Base-by-base conservation (phyloP, 2,888 invertebrate genomes). In the Tuta absoluta region DNA sequence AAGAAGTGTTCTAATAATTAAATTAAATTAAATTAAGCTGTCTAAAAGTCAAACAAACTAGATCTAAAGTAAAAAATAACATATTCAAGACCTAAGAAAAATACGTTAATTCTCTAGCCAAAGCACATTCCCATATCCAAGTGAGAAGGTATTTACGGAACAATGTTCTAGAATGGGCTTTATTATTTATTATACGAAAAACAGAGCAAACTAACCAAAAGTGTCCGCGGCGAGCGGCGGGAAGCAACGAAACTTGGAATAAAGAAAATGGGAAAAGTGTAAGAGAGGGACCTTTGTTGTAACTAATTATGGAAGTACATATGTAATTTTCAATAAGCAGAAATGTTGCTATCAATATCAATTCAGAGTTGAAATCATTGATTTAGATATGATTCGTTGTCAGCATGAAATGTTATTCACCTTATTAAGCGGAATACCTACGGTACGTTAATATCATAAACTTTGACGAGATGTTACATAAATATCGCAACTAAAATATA, bases 201-300 rank as follows among this genome's bases (percentile, higher is more conserved):
- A 89, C 88, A 86, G 85, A 89, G 79, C 84, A 87, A 90, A 91
- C 89, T 90, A 90, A 90, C 90, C 89, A 86, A 89, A 90, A 91
- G 86, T 89, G 90, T 89, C 89, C 87, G 82, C 86, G 83, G 85
- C 85, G 89, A 91, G 77, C 89, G 85, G 86, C 87, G 84, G 89
- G 89, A 83, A 80, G 80, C 84, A 82, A 84, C 85, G 84, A 82
- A 89, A 89, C 86, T 86, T 80, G 83, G 80, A 85, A 82, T 81
- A 85, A 85, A 88, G 86, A 87, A 89, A 89, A 89, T 83, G 81
- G 81, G 81, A 48, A 21, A 8, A 11, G 28, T 53, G 51, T 62
- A 23, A n/a, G 45, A 41, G 41, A 45, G 45, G 5, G n/a, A n/a
- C n/a, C 17, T 45, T 17, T 11, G 45, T n/a, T 45, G 45, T 45